Percentiles rank a stretch among this genome's conserved stretches.
These are phyloP conservation scores for Petrocephalus zakoni DNA, from an alignment of 2,113 vertebrate genomes.

Conservation along the genomic window DNA sequence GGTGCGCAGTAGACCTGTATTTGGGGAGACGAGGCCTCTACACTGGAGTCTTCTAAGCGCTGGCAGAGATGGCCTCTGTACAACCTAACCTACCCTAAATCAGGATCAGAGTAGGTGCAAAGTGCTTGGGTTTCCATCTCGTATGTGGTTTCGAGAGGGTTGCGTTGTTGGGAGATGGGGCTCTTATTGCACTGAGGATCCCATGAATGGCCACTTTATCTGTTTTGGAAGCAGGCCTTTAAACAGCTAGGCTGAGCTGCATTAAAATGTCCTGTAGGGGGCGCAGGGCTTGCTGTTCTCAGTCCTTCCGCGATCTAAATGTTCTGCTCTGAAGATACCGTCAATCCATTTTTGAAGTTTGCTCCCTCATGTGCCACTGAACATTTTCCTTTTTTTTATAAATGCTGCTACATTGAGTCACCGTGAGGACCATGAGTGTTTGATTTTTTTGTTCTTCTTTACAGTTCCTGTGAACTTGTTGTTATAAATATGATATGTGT, in stretches of 20 bases:
- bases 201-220: background rate
- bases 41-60: background rate
- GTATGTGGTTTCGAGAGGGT: background rate
- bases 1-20: background rate
- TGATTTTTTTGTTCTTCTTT: background rate
- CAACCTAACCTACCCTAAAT: background rate
- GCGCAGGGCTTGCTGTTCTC: background rate
- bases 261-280: background rate
- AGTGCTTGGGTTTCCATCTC: background rate
- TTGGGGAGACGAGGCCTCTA: background rate
- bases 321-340: background rate
- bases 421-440: background rate
- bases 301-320: background rate
- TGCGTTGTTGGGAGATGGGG: background rate
- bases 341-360: background rate
- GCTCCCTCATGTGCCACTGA: background rate
- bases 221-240: background rate
- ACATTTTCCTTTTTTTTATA: background rate
- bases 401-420: background rate
- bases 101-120: background rate
- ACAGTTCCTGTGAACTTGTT: background rate
- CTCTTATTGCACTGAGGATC: background rate
- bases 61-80: background rate
- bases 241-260: background rate
- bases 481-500: background rate